A percentile compares a stretch with the other conserved stretches of the same genome.
Evolutionary conservation across 2,113 vertebrate genomes (phyloP).

Genomic region (Heteronetta atricapilla): DNA sequence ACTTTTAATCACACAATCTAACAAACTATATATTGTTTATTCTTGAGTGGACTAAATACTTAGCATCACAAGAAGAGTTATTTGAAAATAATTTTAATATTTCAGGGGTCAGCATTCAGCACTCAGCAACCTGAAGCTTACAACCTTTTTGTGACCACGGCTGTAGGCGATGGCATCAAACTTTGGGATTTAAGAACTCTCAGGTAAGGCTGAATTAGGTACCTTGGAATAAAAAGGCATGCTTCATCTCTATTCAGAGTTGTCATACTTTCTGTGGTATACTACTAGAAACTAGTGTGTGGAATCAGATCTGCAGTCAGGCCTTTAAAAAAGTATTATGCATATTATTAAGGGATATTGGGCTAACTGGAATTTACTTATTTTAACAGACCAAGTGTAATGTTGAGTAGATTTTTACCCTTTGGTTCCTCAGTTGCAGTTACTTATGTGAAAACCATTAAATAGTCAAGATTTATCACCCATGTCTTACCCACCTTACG

Average conservation of each 20-base stretch:
- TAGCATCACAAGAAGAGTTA: not conserved
- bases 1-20: not conserved
- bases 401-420: not conserved
- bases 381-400: not conserved
- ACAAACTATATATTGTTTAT: not conserved
- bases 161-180: constrained; percentile 85
- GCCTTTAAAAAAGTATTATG: not conserved
- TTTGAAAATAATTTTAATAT: constrained; percentile 13
- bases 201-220: constrained; percentile 73
- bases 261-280: not conserved
- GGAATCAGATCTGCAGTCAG: not conserved
- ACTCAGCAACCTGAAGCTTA: constrained; percentile 79
- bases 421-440: not conserved
- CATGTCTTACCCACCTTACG: not conserved
- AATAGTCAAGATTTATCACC: not conserved
- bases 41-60: not conserved
- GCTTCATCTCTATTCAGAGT: not conserved
- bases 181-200: constrained; percentile 90
- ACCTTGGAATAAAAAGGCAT: not conserved
- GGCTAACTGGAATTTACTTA: not conserved
- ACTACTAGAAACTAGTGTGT: not conserved
- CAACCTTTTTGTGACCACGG: constrained; percentile 87
- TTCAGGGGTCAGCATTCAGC: constrained; percentile 85
- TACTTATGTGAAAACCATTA: not conserved
- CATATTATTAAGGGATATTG: too few relatives aligned